Percentiles rank a stretch among this genome's conserved stretches.
phyloP scores from a whole-genome alignment of 2,113 vertebrate genomes.

The Eptatretus burgeri region DNA sequence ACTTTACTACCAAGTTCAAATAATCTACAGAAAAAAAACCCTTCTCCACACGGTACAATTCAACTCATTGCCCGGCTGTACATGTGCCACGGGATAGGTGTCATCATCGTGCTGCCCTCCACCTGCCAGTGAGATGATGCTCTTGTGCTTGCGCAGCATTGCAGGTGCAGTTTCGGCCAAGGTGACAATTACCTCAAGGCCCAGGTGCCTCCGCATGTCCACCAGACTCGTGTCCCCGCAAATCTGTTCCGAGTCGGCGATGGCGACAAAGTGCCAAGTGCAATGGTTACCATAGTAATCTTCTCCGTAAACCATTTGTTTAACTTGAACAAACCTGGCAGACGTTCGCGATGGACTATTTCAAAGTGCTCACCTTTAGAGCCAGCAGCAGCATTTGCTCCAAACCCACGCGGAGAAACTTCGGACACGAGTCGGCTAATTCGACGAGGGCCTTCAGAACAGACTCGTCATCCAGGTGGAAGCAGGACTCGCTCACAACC shows the following conservation, averaged over 20 bases:
- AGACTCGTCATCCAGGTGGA: conserved; percentile 52
- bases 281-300: not conserved
- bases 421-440: conserved; percentile 79
- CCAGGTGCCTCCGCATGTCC: conserved; percentile 84
- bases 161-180: conserved; percentile 82
- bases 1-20: too few relatives aligned
- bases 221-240: conserved; percentile 58
- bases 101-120: not conserved
- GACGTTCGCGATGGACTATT: too few relatives aligned
- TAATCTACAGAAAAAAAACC: too few relatives aligned
- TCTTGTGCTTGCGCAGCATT: conserved; percentile 80
- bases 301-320: not conserved
- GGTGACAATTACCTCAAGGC: conserved; percentile 76
- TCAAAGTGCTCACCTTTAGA: conserved; percentile 34
- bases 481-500: conserved; percentile 81
- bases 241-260: conserved; percentile 19
- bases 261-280: not conserved
- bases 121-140: conserved; percentile 14
- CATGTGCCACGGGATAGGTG: too few relatives aligned
- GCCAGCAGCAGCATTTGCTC: conserved; percentile 71
- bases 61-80: too few relatives aligned
- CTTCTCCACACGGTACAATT: too few relatives aligned
- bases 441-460: conserved; percentile 91
- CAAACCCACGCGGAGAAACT: conserved; percentile 68
- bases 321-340: too few relatives aligned